Base-by-base conservation (phyloP, 2,888 invertebrate species). In the Congeria kusceri region DNA sequence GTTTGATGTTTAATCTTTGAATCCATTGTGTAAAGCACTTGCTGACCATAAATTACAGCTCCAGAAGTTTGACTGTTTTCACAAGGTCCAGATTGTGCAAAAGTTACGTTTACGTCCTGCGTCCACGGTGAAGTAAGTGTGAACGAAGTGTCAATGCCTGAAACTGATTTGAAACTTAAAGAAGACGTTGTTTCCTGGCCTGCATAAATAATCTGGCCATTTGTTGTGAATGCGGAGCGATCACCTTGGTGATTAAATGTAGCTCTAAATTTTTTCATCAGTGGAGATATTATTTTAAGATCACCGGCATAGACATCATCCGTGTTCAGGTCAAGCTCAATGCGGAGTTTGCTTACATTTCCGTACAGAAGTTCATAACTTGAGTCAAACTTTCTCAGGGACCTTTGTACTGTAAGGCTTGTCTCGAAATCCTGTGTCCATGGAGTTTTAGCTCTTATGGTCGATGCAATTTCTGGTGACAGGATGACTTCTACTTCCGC, bases 401-500 rank as follows among this genome's bases (percentile, higher is more conserved):
- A 29, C 13, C 69, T 61, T 11, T 4, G 0, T n/a, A 59, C 49
- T 13, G 49, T 62, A 20, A 80, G 47, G 0, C 32, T 49, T 20
- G 67, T 27, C 27, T 71, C 67, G n/a, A 70, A n/a, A 20, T 44
- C 28, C 63, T 80, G 29, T 0, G 63, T 57, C n/a, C 83, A 49
- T 9, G 84, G 84, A 20, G 84, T 80, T 64, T 69, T 62, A 0
- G 80, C 15, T 20, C 20, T 39, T 7, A 86, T 27, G 18, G 69
- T 62, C 9, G 68, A 80, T 15, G 61, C 46, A n/a, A 84, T 46
- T 15, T 70, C 57, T 47, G 76, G 68, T 18, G 23, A 13, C 3
- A 68, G 64, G 5, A 67, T 75, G n/a, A 80, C 58, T 32, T 69
- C 57, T 4, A 82, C 20, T 61, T 85, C 83, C 1, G 62, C 63